phyloP scores from a whole-genome alignment of 2,797 vertebrate species.

The Rhynchotus rufescens region DNA sequence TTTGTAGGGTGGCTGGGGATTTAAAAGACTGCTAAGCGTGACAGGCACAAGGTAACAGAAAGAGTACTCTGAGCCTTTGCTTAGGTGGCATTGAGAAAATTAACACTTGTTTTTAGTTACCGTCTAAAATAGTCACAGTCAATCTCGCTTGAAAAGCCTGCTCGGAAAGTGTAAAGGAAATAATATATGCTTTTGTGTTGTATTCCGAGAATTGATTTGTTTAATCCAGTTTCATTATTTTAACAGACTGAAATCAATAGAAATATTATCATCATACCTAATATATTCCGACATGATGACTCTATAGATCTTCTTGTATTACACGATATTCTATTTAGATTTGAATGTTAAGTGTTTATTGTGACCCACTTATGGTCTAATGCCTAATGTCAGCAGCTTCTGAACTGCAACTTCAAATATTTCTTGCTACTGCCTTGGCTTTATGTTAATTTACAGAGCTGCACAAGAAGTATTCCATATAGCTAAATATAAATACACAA shows the following conservation, averaged over 20 bases:
- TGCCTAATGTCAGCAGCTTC: slow-evolving; percentile 53
- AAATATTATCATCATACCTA: slow-evolving; percentile 63
- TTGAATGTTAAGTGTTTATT: slow-evolving; percentile 66
- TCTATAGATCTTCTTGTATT: slow-evolving; percentile 66
- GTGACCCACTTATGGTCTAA: slow-evolving; percentile 57
- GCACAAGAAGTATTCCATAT: rapidly evolving
- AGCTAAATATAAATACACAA: not conserved
- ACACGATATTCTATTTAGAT: slow-evolving; percentile 66
- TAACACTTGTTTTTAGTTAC: slow-evolving; percentile 41
- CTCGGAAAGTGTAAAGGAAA: slow-evolving; percentile 46
- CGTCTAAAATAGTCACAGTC: slow-evolving; percentile 35
- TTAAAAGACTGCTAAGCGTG: slow-evolving; percentile 44
- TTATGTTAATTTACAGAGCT: slow-evolving; percentile 14
- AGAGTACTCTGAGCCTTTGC: not conserved
- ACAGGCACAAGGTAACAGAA: slow-evolving; percentile 14
- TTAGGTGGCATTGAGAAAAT: slow-evolving; percentile 47
- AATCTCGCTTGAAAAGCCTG: slow-evolving; percentile 34
- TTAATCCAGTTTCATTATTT: slow-evolving; percentile 69
- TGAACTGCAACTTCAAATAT: slow-evolving; percentile 26
- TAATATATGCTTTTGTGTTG: slow-evolving; percentile 40
- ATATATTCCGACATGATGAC: slow-evolving; percentile 60
- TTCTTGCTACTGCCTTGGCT: not conserved
- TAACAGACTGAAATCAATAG: slow-evolving; percentile 59
- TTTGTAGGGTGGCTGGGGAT: slow-evolving; percentile 43
- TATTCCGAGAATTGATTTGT: slow-evolving; percentile 64